phyloP scores from a whole-genome alignment of 2,888 invertebrate species.

The Dynastes tityus region DNA sequence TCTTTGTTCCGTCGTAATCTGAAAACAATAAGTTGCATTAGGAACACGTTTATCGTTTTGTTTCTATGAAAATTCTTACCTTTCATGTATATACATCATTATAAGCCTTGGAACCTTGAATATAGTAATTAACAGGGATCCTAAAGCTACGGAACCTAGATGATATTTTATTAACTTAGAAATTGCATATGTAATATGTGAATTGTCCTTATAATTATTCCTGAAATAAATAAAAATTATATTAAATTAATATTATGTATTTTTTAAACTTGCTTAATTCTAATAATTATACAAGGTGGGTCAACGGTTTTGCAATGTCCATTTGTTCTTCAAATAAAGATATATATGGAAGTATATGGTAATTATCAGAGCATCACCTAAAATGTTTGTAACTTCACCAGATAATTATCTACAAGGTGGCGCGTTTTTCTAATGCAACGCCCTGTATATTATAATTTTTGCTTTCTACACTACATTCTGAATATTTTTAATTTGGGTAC shows the following conservation, averaged over 20 bases:
- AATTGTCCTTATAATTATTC: slow-evolving; percentile 78
- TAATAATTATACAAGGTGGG: too few relatives aligned
- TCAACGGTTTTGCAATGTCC: too few relatives aligned
- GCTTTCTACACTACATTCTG: too few relatives aligned
- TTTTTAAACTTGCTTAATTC: too few relatives aligned
- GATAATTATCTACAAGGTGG: too few relatives aligned
- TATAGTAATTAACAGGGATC: slow-evolving; percentile 93
- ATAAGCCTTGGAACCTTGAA: slow-evolving; percentile 93
- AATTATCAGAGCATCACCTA: too few relatives aligned
- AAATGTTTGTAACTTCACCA: too few relatives aligned
- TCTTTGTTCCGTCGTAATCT: slow-evolving; percentile 81
- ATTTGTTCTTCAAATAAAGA: too few relatives aligned
- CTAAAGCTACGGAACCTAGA: slow-evolving; percentile 95
- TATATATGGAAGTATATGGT: too few relatives aligned
- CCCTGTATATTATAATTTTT: too few relatives aligned
- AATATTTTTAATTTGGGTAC: too few relatives aligned
- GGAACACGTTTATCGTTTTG: slow-evolving; percentile 1
- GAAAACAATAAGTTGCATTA: slow-evolving; percentile 53
- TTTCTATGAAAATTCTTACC: slow-evolving; percentile 75
- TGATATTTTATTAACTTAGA: slow-evolving; percentile 89
- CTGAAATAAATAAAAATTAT: slow-evolving; percentile 67
- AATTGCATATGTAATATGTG: slow-evolving; percentile 81
- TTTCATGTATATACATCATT: slow-evolving; percentile 90
- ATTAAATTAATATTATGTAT: neutral
- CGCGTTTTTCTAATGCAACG: too few relatives aligned